Evolutionary conservation across 2,113 vertebrate species (phyloP).

Genomic region (Marmota flaviventris): DNA sequence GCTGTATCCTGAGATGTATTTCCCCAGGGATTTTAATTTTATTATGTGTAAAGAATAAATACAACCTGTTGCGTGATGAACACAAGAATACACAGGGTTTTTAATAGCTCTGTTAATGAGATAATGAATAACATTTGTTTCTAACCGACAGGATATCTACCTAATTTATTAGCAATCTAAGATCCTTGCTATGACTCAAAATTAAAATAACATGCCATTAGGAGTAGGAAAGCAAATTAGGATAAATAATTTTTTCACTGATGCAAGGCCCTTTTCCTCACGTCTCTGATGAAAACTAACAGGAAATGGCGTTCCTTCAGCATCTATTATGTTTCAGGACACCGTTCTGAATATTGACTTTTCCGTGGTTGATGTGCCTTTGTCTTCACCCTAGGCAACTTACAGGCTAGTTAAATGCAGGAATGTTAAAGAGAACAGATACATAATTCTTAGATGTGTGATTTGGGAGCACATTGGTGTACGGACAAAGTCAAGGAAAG

Average conservation of each 20-base stretch:
- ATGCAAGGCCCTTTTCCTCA: neutral
- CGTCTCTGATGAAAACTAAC: neutral
- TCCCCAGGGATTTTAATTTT: conserved; percentile 61
- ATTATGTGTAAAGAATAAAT: conserved; percentile 58
- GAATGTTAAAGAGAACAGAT: neutral
- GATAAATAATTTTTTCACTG: neutral
- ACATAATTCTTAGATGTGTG: neutral
- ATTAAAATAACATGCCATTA: conserved; percentile 53
- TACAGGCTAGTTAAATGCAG: neutral
- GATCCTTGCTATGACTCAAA: conserved; percentile 55
- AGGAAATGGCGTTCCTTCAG: neutral
- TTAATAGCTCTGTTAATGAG: conserved; percentile 70
- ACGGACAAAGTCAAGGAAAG: neutral
- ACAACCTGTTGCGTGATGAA: conserved; percentile 60
- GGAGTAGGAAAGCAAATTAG: conserved; percentile 9
- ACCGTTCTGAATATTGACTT: neutral
- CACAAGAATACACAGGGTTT: neutral
- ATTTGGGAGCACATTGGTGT: neutral
- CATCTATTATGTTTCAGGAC: neutral
- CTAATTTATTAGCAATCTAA: conserved; percentile 68
- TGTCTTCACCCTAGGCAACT: neutral
- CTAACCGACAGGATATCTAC: conserved; percentile 62
- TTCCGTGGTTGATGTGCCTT: neutral
- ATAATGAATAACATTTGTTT: conserved; percentile 72
- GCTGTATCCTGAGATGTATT: conserved; percentile 50